phyloP scores from a whole-genome alignment of 1,140 invertebrate genomes.

The Drosophila orosa region DNA sequence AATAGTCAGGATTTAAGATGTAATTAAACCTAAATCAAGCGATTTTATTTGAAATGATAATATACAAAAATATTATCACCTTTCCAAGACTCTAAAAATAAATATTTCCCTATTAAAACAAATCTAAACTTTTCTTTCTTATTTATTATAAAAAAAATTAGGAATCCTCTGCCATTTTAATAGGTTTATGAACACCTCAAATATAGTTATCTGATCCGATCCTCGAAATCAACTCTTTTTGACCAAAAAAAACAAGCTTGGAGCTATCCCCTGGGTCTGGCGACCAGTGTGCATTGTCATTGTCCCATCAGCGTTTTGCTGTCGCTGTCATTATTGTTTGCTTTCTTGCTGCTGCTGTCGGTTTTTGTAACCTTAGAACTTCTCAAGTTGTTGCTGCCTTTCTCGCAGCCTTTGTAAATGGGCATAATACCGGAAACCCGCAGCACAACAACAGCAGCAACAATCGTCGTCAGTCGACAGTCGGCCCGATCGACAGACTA shows the following conservation, averaged over 20 bases:
- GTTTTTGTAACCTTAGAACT: constrained; percentile 78
- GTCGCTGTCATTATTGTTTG: constrained; percentile 72
- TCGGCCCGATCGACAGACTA: constrained; percentile 40
- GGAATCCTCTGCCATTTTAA: neutral
- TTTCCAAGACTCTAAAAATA: neutral
- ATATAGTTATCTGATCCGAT: constrained; percentile 11
- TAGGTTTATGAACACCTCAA: neutral
- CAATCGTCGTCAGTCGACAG: constrained; percentile 27
- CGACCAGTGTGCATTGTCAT: constrained; percentile 45
- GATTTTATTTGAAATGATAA: too few relatives aligned
- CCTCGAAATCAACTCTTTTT: constrained; percentile 8
- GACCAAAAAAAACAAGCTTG: neutral
- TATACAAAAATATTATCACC: neutral
- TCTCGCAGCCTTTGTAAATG: constrained; percentile 74
- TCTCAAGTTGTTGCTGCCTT: constrained; percentile 68
- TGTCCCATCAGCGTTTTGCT: constrained; percentile 58
- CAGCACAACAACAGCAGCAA: constrained; percentile 49
- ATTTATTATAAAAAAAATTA: neutral
- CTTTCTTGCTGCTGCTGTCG: constrained; percentile 61
- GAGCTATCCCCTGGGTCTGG: constrained; percentile 1
- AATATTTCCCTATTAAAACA: too few relatives aligned
- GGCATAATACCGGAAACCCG: constrained; percentile 78
- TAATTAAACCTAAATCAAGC: too few relatives aligned
- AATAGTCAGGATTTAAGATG: too few relatives aligned
- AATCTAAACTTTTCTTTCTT: accelerated